Evolutionary conservation across 2,113 vertebrate genomes (phyloP), one percentile per base, ranked within the genome.

Genomic region (Rhegmatorhina hoffmannsi): DNA sequence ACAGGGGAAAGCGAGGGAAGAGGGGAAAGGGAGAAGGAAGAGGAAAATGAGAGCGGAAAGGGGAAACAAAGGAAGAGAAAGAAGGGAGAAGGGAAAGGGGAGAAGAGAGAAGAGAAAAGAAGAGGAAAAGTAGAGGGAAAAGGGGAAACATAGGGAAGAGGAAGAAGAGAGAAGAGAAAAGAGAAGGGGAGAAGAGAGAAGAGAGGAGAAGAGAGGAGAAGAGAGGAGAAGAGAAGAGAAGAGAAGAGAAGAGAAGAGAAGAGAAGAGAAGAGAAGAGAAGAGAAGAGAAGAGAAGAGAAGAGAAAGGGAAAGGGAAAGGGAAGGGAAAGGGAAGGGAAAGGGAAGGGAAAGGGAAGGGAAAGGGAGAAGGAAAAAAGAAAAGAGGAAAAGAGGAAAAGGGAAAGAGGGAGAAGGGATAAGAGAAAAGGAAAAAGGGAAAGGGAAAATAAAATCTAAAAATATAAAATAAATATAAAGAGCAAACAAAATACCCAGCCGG

Each of bases 361-460:
- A 58, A 33, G 3, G 2, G 17, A 31, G 19, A 34, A 23, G 20
- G 3, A 20, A 20, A 19, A 17, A 6, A 38, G 28, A 46, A 68
- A 29, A 55, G 12, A 9, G 8, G 40, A 40, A 40, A 40, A 40
- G 40, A 13, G 17, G 12, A 19, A 12, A 38, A 47, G 8, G 33
- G 3, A 28, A 55, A 3, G 9, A n/a, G 5, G 23, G 0, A 19
- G 4, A 58, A 33, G 3, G 2, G 17, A 31, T 12, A 34, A 23
- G 20, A 20, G 33, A 19, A 17, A 6, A 38, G 28, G 40, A 40
- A 40, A 40, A 40, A 38, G 33, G 13, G 20, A 13, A 29, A 55
- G 14, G 34, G 17, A 17, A 55, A 44, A 29, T 10, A 49, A 50
- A 75, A 20, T 10, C 40, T 43, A 43, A 26, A 68, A 58, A 26